phyloP scores from a whole-genome alignment of 1,140 invertebrate genomes.

The Apolygus lucorum region DNA sequence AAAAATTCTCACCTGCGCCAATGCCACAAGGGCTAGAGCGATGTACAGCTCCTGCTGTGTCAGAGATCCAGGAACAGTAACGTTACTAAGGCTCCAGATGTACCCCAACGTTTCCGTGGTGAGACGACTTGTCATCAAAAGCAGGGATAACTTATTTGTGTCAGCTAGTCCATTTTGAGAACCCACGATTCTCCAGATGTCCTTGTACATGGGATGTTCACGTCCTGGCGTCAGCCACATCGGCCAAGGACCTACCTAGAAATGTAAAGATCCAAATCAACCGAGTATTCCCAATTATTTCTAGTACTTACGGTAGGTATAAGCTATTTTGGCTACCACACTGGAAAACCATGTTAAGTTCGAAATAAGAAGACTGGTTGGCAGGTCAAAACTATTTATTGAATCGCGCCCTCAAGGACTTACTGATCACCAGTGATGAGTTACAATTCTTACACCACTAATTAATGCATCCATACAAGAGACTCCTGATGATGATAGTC shows the following conservation, averaged over 20 bases:
- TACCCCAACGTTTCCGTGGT: slow-evolving; percentile 49
- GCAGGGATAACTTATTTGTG: slow-evolving; percentile 50
- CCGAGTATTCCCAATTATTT: too few species aligned
- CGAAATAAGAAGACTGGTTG: too few species aligned
- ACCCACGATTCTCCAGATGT: slow-evolving; percentile 43
- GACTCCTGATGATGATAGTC: too few species aligned
- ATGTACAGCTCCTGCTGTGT: slow-evolving; percentile 51
- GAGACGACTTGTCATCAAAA: slow-evolving; percentile 52
- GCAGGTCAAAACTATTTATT: too few species aligned
- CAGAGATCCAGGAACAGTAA: slow-evolving; percentile 50
- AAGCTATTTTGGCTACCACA: too few species aligned
- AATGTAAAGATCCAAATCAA: too few species aligned
- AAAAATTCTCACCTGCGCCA: slow-evolving; percentile 46
- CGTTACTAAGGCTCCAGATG: slow-evolving; percentile 55
- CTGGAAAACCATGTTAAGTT: too few species aligned
- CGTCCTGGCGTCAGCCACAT: slow-evolving; percentile 43
- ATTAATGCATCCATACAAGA: too few species aligned
- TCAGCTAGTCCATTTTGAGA: slow-evolving; percentile 43
- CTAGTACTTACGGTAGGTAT: too few species aligned
- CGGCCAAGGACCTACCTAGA: slow-evolving; percentile 36
- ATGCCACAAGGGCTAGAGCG: slow-evolving; percentile 50
- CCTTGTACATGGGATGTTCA: slow-evolving; percentile 43
- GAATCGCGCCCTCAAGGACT: too few species aligned
- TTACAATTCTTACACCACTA: too few species aligned
- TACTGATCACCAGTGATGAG: too few species aligned